Evolutionary conservation across 2,797 vertebrate species (phyloP), one percentile per base, ranked within the genome.

Genomic region (Catostomus latipinnis): DNA sequence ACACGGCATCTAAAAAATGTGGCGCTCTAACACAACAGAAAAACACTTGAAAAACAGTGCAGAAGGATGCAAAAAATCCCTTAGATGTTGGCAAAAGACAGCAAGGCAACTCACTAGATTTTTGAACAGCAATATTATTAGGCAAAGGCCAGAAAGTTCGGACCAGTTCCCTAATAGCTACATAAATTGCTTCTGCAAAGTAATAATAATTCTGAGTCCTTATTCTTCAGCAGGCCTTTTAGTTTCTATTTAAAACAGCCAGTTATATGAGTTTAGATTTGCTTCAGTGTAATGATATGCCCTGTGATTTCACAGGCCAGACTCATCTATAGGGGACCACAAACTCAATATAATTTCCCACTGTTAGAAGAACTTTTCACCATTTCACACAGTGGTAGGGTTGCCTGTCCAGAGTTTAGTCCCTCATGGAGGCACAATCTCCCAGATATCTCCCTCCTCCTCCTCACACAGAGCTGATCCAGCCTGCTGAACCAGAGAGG

Each of bases 401-500:
- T 53, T 71, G 45, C 49, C 62, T 62, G 57, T 65, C 5, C 16
- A 54, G 71, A 73, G 52, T 52, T 6, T 52, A 50, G 22, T 83
- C 65, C 63, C 18, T 74, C 6, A 49, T 68, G 63, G 65, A 74
- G 2, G 46, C 10, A 52, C 45, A 46, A 52, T 60, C 65, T 66
- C 70, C 45, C 72, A 53, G 49, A 50, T 81, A 61, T 48, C 7
- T 9, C 57, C 16, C 62, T 22, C 76, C 52, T 22, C 76, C 52
- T 57, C 81, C 13, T 71, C 62, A 53, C 57, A 72, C 74, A 60
- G 79, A 75, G 22, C 73, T 49, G 12, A 76, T 18, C 75, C 46
- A 75, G 80, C 54, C 57, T 46, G 63, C 82, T 74, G 81, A 91
- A 85, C 82, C 86, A 84, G 73, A 56, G 58, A n/a, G 11, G 61